Base-by-base conservation (phyloP, 30 jellyfish, hydroid and myxozoan species). In the Hydractinia echinata region DNA sequence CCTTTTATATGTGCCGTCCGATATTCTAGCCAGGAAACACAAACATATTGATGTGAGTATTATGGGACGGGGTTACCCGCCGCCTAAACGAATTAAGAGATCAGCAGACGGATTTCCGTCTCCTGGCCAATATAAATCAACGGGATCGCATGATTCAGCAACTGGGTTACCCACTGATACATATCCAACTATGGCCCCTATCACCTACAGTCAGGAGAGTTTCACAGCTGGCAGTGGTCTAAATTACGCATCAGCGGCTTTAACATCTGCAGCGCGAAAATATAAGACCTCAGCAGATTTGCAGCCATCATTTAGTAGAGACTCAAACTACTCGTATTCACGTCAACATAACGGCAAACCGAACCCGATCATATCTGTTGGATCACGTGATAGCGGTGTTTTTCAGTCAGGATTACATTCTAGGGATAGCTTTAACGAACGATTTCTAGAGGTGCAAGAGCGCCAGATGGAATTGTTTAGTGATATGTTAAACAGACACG, bases 361-460 rank as follows among this genome's bases (percentile, higher is more conserved):
- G 10, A 64, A 64, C 16, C 74, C 74, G 39, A 44, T n/a, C 39
- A 44, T 64, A 6, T 64, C 74, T n/a, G 39, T 51, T 44, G 39
- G 74, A n/a, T 64, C 74, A 64, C 19, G 74, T 44, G 74, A 64
- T n/a, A 51, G 74, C 74, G 39, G 74, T 64, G 74, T 64, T n/a
- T 64, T 64, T 64, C 74, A 64, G 39, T 6, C 51, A 64, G 74
- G 39, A 44, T n/a, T n/a, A n/a, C 19, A 4, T 13, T 64, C 39
- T 64, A 64, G 39, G 51, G 39, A 64, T 13, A 56, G 74, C 74
- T 64, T 64, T 13, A 62, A 79, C 54, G 84, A 79, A 13, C 21
- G 86, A 56, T 79, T 79, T 51, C 58, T 79, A 7, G 83, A 55
- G 21, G 51, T 79, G 86, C 86, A 79, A 79, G 86, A 79, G 48